Evolutionary conservation across 2,888 invertebrate species (phyloP), one percentile per base, ranked within the genome.

Genomic region (Eupeodes luniger): DNA sequence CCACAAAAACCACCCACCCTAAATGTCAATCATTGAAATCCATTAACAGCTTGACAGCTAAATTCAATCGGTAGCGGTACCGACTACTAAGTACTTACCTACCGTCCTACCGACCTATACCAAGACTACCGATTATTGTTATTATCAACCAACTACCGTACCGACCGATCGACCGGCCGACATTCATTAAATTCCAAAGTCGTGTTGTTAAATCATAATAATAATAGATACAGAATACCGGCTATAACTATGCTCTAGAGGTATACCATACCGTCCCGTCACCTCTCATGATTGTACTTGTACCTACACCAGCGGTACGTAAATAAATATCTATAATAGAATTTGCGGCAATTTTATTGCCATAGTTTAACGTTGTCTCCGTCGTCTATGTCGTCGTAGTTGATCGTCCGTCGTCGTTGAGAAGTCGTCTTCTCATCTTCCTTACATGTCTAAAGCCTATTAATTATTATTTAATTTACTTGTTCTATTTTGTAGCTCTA

Each of bases 1-100:
- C 79, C 53, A 36, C 36, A 11, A 19, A 5, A 64, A 51, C 53
- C 84, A 75, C 76, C 86, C 83, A 79, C 83, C 83, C 76, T 49
- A 55, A 55, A 80, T 83, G 86, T 80, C 86, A 87, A 79, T 87
- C 83, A 87, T 87, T 80, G 36, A 59, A 66, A 76, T 87, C 80
- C 70, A 78, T 87, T 83, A 76, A 61, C 19, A 49, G 49, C 57
- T 66, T 72, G 79, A 82, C 83, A 83, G 85, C 77, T n/a, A 74
- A 78, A 74, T 81, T 78, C 67, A 49, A 83, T 57, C 78, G 81
- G n/a, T 55, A 47, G 36, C 72, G 70, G 64, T 66, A 49, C 66
- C 14, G 49, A 14, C 40, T 40, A 40, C 40, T 9, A 40, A 40
- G 40, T 40, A 40, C 40, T 40, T 1, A 27, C 27, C 27, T 27